A percentile compares a stretch with the other conserved stretches of the same genome.
Evolutionary conservation across 2,113 vertebrate species (phyloP).

Genomic region (Rhinichthys klamathensis): DNA sequence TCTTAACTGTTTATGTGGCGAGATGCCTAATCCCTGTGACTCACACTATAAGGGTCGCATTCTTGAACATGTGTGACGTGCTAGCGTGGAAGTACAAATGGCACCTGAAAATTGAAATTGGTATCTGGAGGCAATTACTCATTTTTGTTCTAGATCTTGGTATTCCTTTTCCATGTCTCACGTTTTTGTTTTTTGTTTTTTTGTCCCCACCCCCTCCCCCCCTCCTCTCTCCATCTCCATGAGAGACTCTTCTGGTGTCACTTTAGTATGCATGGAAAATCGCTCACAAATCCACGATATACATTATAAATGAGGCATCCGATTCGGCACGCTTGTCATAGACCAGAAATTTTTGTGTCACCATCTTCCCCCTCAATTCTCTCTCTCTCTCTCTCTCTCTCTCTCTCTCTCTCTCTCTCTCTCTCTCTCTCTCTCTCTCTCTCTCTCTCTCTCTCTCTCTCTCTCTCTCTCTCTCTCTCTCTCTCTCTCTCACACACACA

Average conservation of each 20-base stretch:
- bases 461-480: too few species aligned
- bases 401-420: too few species aligned
- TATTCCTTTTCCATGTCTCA: neutral
- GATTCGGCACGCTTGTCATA: slow-evolving; percentile 71
- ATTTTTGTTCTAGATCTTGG: slow-evolving; percentile 4
- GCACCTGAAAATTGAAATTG: slow-evolving; percentile 71
- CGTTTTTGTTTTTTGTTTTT: neutral
- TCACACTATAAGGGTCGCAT: slow-evolving; percentile 53
- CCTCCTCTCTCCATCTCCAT: slow-evolving; percentile 5
- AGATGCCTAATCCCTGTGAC: slow-evolving; percentile 70
- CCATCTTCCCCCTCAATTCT: slow-evolving; percentile 13
- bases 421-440: too few species aligned
- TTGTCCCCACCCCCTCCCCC: neutral
- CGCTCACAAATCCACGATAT: slow-evolving; percentile 71
- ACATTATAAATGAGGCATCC: slow-evolving; percentile 77
- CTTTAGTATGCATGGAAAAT: slow-evolving; percentile 76
- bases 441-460: too few species aligned
- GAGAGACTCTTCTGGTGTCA: slow-evolving; percentile 70
- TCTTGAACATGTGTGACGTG: slow-evolving; percentile 67
- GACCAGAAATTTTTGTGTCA: slow-evolving; percentile 69
- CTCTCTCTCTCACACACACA: too few species aligned
- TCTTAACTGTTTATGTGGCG: slow-evolving; percentile 70
- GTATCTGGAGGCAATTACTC: slow-evolving; percentile 57
- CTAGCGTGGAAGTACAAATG: slow-evolving; percentile 70
- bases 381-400: too few species aligned